These are phyloP conservation scores for Papilio polyxenes DNA, from an alignment of 1,140 invertebrate genomes.

Conservation along the genomic window DNA sequence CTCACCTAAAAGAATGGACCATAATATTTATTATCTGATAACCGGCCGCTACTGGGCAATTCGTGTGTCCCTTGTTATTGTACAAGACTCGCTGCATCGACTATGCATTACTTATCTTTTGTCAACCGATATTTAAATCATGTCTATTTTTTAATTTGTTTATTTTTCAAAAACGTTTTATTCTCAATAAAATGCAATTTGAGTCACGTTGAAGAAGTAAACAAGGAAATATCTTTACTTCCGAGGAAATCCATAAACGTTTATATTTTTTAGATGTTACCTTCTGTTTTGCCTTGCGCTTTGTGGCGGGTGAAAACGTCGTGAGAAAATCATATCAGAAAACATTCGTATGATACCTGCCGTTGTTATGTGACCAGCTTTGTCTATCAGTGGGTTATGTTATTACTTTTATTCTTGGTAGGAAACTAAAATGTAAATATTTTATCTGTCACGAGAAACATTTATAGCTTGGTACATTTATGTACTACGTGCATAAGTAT, in stretches of 20 bases:
- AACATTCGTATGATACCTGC: neutral
- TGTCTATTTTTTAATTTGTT: conserved; percentile 56
- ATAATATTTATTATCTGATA: conserved; percentile 80
- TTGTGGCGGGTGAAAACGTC: neutral
- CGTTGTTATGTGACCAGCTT: neutral
- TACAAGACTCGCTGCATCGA: conserved; percentile 62
- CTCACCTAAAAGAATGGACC: conserved; percentile 79
- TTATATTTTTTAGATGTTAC: neutral
- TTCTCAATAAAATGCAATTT: neutral
- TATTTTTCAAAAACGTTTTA: conserved; percentile 49
- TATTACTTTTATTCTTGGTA: neutral
- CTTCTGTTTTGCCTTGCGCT: neutral
- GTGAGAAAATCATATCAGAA: conserved; percentile 1
- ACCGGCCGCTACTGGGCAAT: conserved; percentile 75
- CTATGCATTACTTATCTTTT: conserved; percentile 73
- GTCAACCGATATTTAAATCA: conserved; percentile 56
- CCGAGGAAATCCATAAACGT: neutral
- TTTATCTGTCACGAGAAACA: neutral
- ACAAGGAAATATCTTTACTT: neutral
- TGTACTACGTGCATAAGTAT: no score
- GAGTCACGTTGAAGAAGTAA: neutral
- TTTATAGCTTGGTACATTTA: neutral
- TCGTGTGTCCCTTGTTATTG: conserved; percentile 72
- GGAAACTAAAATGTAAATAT: conserved; percentile 9
- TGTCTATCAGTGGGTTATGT: neutral